Base-by-base conservation (phyloP, 2,797 vertebrate genomes). In the Trematomus bernacchii region DNA sequence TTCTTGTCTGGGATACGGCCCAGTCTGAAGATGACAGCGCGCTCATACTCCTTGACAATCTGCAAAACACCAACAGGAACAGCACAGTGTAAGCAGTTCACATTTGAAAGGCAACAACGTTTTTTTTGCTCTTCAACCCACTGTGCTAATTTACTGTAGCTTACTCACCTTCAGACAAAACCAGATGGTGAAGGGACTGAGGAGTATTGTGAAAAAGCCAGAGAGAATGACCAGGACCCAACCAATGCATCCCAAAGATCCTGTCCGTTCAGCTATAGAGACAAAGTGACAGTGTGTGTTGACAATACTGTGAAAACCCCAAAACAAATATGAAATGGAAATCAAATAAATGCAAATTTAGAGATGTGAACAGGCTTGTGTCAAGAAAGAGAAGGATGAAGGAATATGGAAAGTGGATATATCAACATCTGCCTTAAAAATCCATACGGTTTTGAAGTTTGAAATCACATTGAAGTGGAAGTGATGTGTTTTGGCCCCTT, bases 181-280 rank as follows among this genome's bases (percentile, higher is more conserved):
- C 94, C 96, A 97, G 85, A 97, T 87, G 46, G 96, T 96, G 80
- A 98, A 0, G 1, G 97, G 96, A 75, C 97, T 97, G 2, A 95
- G 92, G 3, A 92, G 1, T 12, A 93, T 0, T 15, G 93, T 80
- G n/a, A 98, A 88, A 3, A 97, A 0, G 18, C 93, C 89, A 5
- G 96, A 96, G 4, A 97, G 2, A 1, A 85, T 90, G 79, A 96
- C 87, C 2, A 98, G 79, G 46, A 96, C 18, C 96, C 96, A 97
- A 18, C 96, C 97, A 10, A 94, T 77, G 10, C 89, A 92, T 30
- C 96, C 96, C 60, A 97, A 86, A 76, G 89, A 66, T 6, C 91
- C 92, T 0, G 89, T 86, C 2, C 55, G 76, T 18, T 94, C 91
- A 43, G 93, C 91, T 93, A 1, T 21, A 87, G 61, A 74, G 3